phyloP scores from a whole-genome alignment of 2,797 vertebrate genomes.

The Spinus olivaceus region DNA sequence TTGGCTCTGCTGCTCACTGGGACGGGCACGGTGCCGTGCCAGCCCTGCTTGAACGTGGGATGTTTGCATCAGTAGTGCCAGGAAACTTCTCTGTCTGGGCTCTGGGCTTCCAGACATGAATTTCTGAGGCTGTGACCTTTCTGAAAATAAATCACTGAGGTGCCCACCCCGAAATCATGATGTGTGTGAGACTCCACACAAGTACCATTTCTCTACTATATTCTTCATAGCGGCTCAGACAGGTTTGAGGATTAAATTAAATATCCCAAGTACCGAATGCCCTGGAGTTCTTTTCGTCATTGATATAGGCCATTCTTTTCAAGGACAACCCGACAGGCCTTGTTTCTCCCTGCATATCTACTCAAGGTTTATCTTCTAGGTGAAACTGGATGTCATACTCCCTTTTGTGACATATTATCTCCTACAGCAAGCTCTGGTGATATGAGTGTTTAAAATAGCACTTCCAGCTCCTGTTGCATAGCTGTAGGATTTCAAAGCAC shows the following conservation, averaged over 20 bases:
- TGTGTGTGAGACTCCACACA: neutral
- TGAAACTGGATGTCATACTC: constrained; percentile 59
- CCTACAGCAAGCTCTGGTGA: constrained; percentile 59
- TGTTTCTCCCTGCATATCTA: constrained; percentile 52
- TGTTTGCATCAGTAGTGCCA: neutral
- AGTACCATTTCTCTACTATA: neutral
- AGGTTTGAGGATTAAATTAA: constrained; percentile 42
- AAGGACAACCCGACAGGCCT: constrained; percentile 52
- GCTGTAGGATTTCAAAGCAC: constrained; percentile 36
- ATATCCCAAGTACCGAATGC: constrained; percentile 30
- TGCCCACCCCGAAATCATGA: neutral
- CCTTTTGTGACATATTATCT: constrained; percentile 65
- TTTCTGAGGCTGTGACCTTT: constrained; percentile 10
- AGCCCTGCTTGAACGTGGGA: accelerated
- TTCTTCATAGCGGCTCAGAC: neutral
- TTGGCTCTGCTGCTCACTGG: neutral
- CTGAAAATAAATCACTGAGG: neutral
- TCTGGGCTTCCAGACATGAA: neutral
- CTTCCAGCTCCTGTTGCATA: constrained; percentile 22
- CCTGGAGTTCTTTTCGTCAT: constrained; percentile 45
- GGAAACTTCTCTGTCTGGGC: neutral
- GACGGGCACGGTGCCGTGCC: accelerated
- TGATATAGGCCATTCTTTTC: constrained; percentile 57
- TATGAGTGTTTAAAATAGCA: constrained; percentile 61
- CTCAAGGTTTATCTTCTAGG: constrained; percentile 61